Conservation (phyloP, 2,888 invertebrate genomes). For the Galeopsomyia nigrocyanea region DNA sequence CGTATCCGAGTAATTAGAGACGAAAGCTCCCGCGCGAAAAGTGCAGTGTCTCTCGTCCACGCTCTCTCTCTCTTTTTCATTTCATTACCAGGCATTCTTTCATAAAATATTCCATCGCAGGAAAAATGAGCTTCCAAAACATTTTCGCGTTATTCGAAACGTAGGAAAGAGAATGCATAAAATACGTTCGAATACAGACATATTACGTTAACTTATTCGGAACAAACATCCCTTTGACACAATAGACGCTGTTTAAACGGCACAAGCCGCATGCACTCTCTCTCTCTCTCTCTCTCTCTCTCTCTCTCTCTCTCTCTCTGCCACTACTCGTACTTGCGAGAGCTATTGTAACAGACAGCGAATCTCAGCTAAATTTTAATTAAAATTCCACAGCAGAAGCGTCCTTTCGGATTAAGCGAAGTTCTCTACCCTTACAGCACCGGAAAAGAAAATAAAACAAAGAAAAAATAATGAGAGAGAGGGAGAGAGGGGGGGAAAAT, state of each 20-base stretch:
- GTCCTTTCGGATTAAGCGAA: slow-evolving; percentile 10
- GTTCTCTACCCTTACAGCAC: not conserved
- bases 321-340: no score
- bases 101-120: not conserved
- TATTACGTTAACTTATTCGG: no score
- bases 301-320: no score
- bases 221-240: no score
- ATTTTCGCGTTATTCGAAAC: not conserved
- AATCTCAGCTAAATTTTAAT: slow-evolving; percentile 36
- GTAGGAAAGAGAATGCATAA: no score
- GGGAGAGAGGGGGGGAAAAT: no score
- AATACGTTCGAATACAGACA: no score
- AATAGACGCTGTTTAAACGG: no score
- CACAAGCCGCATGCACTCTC: no score
- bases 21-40: slow-evolving; percentile 22
- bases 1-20: slow-evolving; percentile 33
- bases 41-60: slow-evolving; percentile 1
- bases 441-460: not conserved
- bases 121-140: not conserved
- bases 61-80: not conserved
- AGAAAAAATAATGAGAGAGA: no score
- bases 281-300: no score
- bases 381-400: slow-evolving; percentile 20
- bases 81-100: not conserved
- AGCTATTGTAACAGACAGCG: no score